Percentiles rank a stretch among this genome's conserved stretches.
These are phyloP conservation scores for Catalaphyllia jardinei DNA, from an alignment of 64 coral and sea anemone genomes.

Conservation along the genomic window DNA sequence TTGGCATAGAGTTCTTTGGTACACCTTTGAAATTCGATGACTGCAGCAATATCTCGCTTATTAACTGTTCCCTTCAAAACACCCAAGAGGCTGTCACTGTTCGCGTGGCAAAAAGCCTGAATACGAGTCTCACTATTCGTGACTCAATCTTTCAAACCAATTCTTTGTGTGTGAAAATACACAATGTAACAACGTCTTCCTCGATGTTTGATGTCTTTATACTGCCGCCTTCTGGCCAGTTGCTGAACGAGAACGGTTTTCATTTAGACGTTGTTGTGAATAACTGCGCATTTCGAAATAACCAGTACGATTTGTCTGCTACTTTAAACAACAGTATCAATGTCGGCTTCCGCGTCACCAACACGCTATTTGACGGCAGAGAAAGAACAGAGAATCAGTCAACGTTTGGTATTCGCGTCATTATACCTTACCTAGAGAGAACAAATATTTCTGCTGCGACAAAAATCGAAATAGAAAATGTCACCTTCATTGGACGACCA, in stretches of 20 bases:
- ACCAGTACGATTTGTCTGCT: background rate
- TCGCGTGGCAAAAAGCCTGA: background rate
- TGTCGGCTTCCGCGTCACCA: background rate
- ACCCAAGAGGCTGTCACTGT: background rate
- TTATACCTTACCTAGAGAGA: background rate
- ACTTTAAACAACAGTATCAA: background rate
- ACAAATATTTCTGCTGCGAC: background rate
- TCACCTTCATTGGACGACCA: background rate
- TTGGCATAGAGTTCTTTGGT: background rate
- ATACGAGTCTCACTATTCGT: background rate
- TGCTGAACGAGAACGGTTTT: background rate
- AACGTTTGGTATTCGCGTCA: background rate
- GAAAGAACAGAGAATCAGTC: background rate
- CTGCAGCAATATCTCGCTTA: background rate
- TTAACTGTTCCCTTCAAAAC: background rate
- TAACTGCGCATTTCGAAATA: constrained; percentile 12
- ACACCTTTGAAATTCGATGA: constrained; percentile 11
- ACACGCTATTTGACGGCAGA: constrained; percentile 16
- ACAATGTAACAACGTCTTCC: background rate
- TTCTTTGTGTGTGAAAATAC: background rate
- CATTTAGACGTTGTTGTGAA: background rate
- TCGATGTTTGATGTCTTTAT: background rate
- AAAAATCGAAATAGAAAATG: constrained; percentile 8
- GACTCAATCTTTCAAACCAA: background rate
- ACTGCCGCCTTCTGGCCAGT: too few relatives aligned